Evolutionary conservation across 2,797 vertebrate genomes (phyloP), one percentile per base, ranked within the genome.

Genomic region (Morus bassanus): DNA sequence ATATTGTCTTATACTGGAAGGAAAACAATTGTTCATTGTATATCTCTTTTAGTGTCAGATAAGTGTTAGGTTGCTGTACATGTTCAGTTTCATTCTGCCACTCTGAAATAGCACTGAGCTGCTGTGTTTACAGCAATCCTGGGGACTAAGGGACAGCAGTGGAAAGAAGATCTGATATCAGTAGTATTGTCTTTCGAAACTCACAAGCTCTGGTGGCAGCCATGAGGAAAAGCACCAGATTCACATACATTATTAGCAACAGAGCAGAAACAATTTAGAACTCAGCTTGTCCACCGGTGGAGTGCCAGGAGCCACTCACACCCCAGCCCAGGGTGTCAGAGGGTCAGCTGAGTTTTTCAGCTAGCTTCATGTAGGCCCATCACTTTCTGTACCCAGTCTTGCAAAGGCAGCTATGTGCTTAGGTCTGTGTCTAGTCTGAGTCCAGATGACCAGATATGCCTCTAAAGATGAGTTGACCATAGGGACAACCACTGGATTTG

Each of bases 1-100:
- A 28, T 82, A 88, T 68, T 93, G 73, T 78, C 81, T 88, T 94
- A 37, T 56, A 73, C 28, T 85, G 75, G 83, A 90, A 94, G n/a
- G 51, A 83, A 92, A 95, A 80, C 56, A 82, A 31, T 91, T 96
- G 93, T 57, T 91, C 48, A 23, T 72, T 87, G 24, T 88, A 12
- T 86, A 59, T 87, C 37, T 65, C 50, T 80, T 31, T 78, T 68
- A 63, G 59, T 41, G 65, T 78, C 73, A 77, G 21, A 3, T 54
- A 54, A 85, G 39, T 37, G 51, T 53, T 59, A 75, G 11, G 43
- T 67, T 85, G 54, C 57, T 70, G 61, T 45, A 68, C 14, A 4
- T 53, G 24, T 33, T 21, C 39, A 60, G 64, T 91, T 86, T 92
- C 61, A 33, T 61, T 89, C 45, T 73, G 56, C 53, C 56, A 31